phyloP scores from a whole-genome alignment of 2,888 invertebrate species.

The Ormyrus rosae region DNA sequence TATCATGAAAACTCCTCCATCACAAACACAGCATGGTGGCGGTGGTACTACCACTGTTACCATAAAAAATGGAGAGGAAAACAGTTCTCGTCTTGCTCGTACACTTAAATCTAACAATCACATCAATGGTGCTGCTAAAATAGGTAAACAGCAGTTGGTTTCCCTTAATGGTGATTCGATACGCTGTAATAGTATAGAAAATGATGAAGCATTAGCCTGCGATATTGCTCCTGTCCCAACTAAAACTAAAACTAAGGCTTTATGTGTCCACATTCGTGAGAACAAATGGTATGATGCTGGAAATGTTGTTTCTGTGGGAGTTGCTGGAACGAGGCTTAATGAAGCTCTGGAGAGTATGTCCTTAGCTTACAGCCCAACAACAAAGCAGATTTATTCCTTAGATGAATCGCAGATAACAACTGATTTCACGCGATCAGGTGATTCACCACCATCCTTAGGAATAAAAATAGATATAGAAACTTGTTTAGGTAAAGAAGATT shows the following conservation, averaged over 20 bases:
- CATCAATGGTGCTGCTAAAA: slow-evolving; percentile 47
- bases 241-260: slow-evolving; percentile 65
- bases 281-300: slow-evolving; percentile 72
- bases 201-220: slow-evolving; percentile 68
- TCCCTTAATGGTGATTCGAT: slow-evolving; percentile 70
- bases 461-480: slow-evolving; percentile 40
- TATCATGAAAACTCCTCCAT: slow-evolving; percentile 62
- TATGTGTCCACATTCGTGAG: slow-evolving; percentile 71
- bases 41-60: slow-evolving; percentile 32
- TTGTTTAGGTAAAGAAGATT: slow-evolving; percentile 55
- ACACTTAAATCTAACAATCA: slow-evolving; percentile 45
- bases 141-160: slow-evolving; percentile 68
- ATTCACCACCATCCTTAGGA: slow-evolving; percentile 33
- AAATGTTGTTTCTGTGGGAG: slow-evolving; percentile 69
- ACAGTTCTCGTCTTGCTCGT: slow-evolving; percentile 30
- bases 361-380: slow-evolving; percentile 85
- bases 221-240: slow-evolving; percentile 65
- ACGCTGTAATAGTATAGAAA: slow-evolving; percentile 69
- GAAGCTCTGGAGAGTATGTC: slow-evolving; percentile 86
- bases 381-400: slow-evolving; percentile 83
- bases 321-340: slow-evolving; percentile 77
- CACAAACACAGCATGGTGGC: slow-evolving; percentile 54
- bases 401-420: slow-evolving; percentile 62
- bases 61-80: slow-evolving; percentile 52
- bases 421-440: slow-evolving; percentile 38